Percentiles rank a stretch among this genome's conserved stretches.
phyloP scores from a whole-genome alignment of 2,888 invertebrate species.

The Troglohyphantes excavatus region DNA sequence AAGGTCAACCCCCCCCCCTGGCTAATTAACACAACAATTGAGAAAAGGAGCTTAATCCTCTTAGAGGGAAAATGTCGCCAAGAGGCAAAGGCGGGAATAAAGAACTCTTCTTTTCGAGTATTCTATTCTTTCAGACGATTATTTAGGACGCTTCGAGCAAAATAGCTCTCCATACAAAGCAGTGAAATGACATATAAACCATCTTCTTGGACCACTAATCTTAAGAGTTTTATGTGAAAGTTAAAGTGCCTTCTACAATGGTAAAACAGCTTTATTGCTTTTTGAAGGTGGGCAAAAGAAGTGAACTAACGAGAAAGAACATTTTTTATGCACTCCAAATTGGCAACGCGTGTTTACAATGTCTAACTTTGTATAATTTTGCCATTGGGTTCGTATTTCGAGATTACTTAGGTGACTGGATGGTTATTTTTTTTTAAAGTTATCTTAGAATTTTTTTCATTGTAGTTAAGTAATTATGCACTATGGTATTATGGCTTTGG shows the following conservation, averaged over 20 bases:
- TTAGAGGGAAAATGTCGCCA: not conserved
- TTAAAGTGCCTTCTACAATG: constrained; percentile 10
- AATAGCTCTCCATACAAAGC: constrained; percentile 20
- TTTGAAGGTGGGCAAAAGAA: constrained; percentile 9
- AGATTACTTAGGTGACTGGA: not conserved
- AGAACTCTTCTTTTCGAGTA: not conserved
- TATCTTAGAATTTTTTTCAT: not conserved
- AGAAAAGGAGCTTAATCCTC: not conserved
- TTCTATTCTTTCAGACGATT: too few species aligned
- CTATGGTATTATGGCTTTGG: too few species aligned
- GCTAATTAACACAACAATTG: not conserved
- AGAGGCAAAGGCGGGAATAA: not conserved
- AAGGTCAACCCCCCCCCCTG: not conserved
- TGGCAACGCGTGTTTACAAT: constrained; percentile 21
- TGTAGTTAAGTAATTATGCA: not conserved
- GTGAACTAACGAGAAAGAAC: constrained; percentile 18
- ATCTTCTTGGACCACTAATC: constrained; percentile 16
- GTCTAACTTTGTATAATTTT: not conserved
- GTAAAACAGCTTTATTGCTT: constrained; percentile 20
- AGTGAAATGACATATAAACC: constrained; percentile 27
- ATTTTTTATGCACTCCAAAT: constrained; percentile 4
- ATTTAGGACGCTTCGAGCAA: constrained; percentile 46
- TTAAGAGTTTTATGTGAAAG: constrained; percentile 31
- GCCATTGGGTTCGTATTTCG: not conserved
- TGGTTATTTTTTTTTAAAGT: not conserved